Percentiles rank a stretch among this genome's conserved stretches.
Conservation (phyloP, 35 echinoderm and acorn worm species). For the Hemicentrotus pulcherrimus region DNA sequence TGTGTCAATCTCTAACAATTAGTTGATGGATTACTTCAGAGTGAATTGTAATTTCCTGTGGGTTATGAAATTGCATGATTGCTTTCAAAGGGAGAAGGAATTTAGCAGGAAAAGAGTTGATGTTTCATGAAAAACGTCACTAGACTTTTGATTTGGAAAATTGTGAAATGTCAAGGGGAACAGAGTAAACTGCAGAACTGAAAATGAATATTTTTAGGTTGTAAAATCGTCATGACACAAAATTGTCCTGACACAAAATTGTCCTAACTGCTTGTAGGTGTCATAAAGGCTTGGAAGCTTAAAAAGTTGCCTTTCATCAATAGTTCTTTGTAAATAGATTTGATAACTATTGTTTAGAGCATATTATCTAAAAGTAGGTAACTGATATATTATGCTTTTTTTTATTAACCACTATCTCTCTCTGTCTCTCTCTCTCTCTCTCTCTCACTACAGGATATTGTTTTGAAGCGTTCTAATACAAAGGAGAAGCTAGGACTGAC, state of each 20-base stretch:
- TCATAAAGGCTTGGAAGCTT: neutral
- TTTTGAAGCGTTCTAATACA: constrained; percentile 70
- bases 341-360: too few relatives aligned
- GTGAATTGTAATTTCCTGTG: neutral
- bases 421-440: constrained; percentile 24
- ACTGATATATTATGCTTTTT: neutral
- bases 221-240: neutral
- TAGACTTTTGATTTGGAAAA: neutral
- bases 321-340: too few relatives aligned
- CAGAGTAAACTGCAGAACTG: neutral
- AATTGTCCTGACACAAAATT: neutral
- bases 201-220: neutral
- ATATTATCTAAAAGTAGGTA: neutral
- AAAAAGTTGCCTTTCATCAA: too few relatives aligned
- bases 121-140: neutral
- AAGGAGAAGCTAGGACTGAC: constrained; percentile 91
- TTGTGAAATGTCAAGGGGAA: neutral
- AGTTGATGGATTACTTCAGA: neutral
- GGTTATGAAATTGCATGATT: neutral
- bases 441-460: constrained; percentile 73
- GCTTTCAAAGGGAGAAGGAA: constrained; percentile 1
- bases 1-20: neutral
- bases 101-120: neutral
- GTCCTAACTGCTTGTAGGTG: too few relatives aligned
- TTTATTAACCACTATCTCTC: neutral